Evolutionary conservation across 2,797 vertebrate species (phyloP).

Genomic region (Argentina silus): DNA sequence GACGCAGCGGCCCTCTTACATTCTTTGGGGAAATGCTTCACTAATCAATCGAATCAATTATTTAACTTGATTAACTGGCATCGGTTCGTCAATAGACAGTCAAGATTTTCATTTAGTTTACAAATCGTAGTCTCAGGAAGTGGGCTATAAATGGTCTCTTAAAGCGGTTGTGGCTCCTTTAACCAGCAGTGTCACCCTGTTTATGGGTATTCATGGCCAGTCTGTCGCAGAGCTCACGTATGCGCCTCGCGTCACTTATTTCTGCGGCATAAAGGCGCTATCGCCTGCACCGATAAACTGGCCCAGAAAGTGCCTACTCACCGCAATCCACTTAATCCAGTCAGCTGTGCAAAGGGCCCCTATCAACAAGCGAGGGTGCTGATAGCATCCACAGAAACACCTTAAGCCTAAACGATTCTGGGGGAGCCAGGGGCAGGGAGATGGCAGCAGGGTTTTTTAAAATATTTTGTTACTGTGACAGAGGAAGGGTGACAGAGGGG

Average conservation of each 20-base stretch:
- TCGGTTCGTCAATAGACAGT: neutral
- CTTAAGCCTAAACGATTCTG: conserved; percentile 58
- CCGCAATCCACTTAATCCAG: conserved; percentile 65
- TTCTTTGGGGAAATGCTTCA: neutral
- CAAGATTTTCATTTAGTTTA: neutral
- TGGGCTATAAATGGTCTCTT: neutral
- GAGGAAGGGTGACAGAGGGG: neutral
- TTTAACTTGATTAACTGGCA: neutral
- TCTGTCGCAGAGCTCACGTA: conserved; percentile 35
- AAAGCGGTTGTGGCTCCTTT: neutral
- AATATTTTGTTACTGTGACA: conserved; percentile 26
- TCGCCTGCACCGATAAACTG: conserved; percentile 47
- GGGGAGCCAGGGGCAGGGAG: conserved; percentile 40
- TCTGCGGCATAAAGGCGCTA: conserved; percentile 33
- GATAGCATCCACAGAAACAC: conserved; percentile 55
- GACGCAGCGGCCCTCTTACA: too few relatives aligned
- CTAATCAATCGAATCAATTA: neutral
- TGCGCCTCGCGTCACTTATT: conserved; percentile 32
- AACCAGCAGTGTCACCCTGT: neutral
- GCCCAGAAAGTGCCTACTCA: conserved; percentile 50
- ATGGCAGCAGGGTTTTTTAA: conserved; percentile 34
- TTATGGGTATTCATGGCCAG: conserved; percentile 24
- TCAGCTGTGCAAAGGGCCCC: conserved; percentile 47
- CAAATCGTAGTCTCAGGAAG: neutral
- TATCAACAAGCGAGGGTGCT: conserved; percentile 54